Evolutionary conservation across 1,140 invertebrate genomes (phyloP).

Genomic region (Drosophila santomea): DNA sequence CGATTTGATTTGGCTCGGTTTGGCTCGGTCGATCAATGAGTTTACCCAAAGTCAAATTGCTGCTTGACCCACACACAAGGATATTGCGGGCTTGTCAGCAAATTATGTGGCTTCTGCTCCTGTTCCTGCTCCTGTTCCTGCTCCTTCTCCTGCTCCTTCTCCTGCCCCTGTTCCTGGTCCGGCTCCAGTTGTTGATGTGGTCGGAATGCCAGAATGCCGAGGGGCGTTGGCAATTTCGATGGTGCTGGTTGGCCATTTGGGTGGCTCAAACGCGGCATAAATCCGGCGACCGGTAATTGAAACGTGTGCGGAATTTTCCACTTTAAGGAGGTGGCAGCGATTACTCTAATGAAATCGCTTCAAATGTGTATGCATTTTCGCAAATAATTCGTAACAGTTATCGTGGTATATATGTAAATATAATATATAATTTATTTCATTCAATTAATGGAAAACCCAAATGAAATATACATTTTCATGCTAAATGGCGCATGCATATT

Average conservation of each 20-base stretch:
- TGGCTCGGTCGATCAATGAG: slow-evolving; percentile 24
- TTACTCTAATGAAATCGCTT: no score
- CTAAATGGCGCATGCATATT: no score
- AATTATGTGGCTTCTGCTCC: slow-evolving; percentile 27
- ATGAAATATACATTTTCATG: no score
- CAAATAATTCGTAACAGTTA: no score
- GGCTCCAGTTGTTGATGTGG: slow-evolving; percentile 6
- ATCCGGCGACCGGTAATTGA: slow-evolving; percentile 12
- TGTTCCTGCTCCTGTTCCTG: no score
- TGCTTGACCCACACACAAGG: slow-evolving; percentile 22
- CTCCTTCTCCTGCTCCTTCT: no score
- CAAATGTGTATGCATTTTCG: no score
- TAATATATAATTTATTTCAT: no score
- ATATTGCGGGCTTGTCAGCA: slow-evolving; percentile 25
- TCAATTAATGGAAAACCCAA: no score
- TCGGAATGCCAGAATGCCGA: background rate
- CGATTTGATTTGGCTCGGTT: slow-evolving; percentile 24
- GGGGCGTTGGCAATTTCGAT: background rate
- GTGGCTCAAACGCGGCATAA: background rate
- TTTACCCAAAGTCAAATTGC: slow-evolving; percentile 33
- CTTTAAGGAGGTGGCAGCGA: background rate
- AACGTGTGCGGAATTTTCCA: slow-evolving; percentile 3
- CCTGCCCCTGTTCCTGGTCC: no score
- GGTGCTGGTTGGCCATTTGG: background rate
- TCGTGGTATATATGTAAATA: no score